phyloP scores from a whole-genome alignment of 37 sponge, comb jelly and placozoan genomes.

The Halichondria panicea region DNA sequence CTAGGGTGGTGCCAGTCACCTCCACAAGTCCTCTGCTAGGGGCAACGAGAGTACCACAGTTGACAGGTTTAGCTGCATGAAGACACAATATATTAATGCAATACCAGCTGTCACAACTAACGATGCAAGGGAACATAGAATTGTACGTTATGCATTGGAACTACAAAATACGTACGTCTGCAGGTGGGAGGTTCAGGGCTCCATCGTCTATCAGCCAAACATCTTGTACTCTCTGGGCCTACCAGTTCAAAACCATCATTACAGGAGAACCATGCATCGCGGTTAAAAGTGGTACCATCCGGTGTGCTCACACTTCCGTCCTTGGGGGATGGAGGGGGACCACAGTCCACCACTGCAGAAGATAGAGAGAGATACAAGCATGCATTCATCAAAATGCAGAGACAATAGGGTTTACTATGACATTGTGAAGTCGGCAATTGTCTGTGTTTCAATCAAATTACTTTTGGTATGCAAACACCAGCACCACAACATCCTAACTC shows the following conservation, averaged over 20 bases:
- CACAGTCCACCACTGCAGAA: conserved; percentile 28
- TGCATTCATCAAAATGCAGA: conserved; percentile 8
- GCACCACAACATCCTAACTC: too few species aligned
- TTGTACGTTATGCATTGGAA: not conserved
- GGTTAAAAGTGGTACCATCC: not conserved
- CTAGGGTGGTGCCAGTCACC: conserved; percentile 25
- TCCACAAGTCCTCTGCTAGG: conserved; percentile 26
- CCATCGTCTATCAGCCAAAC: conserved; percentile 21
- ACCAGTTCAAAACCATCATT: conserved; percentile 18
- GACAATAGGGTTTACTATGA: too few species aligned
- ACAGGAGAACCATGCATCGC: conserved; percentile 31
- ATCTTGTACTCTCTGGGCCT: conserved; percentile 14
- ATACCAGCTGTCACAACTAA: too few species aligned
- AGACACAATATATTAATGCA: not conserved
- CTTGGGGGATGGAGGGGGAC: conserved; percentile 1
- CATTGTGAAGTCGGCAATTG: too few species aligned
- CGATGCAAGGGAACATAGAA: not conserved
- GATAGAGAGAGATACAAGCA: not conserved
- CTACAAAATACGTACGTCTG: conserved; percentile 18
- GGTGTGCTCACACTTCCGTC: conserved; percentile 39
- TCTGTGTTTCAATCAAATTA: too few species aligned
- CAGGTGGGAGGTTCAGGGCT: conserved; percentile 25
- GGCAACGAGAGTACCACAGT: conserved; percentile 20
- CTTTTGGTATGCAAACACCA: too few species aligned
- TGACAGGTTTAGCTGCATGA: conserved; percentile 1